Evolutionary conservation across 2,888 invertebrate species (phyloP), one percentile per base, ranked within the genome.

Genomic region (Cremastinae sp.): DNA sequence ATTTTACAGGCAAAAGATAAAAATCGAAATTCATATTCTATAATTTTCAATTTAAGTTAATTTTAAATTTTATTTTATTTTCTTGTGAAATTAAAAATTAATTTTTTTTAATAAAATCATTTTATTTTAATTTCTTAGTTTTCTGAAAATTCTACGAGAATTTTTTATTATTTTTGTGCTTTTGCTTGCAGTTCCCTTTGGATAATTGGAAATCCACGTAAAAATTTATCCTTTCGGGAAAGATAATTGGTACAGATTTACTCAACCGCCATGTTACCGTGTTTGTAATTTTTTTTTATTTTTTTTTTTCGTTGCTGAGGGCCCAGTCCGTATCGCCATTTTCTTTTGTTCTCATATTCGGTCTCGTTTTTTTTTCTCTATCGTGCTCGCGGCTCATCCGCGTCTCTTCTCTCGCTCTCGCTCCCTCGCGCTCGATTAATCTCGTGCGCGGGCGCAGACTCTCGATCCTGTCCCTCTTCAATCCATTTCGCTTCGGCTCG

Each of bases 211-310:
- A 3, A 3, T 28, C 2, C 5, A 28, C 2, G 5, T 28, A 28
- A 28, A 82, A 39, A 53, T 83, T 82, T 81, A 85, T 82, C 82
- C 83, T 53, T 41, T 85, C 35, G 10, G 12, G 82, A 83, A 84
- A 83, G 86, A 87, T 87, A 86, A 87, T 87, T 87, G 87, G 82
- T 81, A 80, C 78, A 84, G 85, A 85, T 84, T 84, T 85, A 59
- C 79, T 28, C 28, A 83, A 86, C 86, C 85, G 87, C 87, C 87
- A 87, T 87, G 85, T 83, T 87, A 86, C 84, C 86, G 86, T 84
- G 86, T 86, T 86, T 71, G 84, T 83, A 86, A 85, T 84, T 79
- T 87, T 87, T 87, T 87, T 87, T 83, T 83, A 83, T 62, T 69
- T 84, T 79, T 87, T 87, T 87, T 87, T 87, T 83, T 83, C 83